Conservation (phyloP, 2,888 invertebrate species). For the Dicranocentrus wangi region DNA sequence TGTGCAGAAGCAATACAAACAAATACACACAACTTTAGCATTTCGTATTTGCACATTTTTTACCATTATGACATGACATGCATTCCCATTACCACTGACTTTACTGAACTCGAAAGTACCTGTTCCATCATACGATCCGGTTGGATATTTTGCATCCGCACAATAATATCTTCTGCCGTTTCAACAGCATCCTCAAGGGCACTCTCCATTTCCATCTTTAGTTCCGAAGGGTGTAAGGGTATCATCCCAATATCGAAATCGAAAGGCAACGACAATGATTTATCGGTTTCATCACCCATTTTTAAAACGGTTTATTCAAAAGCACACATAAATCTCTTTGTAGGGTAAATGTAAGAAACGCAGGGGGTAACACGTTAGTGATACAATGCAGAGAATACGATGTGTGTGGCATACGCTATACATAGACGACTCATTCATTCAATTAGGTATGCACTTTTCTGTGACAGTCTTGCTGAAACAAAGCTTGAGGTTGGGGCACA, state of each 20-base stretch:
- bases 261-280: slow-evolving; percentile 51
- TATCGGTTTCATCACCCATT: slow-evolving; percentile 49
- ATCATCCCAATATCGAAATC: slow-evolving; percentile 46
- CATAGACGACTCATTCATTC: too few relatives aligned
- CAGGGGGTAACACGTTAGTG: neutral
- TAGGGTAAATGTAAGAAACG: neutral
- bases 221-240: slow-evolving; percentile 48
- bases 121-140: slow-evolving; percentile 65
- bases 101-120: too few relatives aligned
- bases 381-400: too few relatives aligned
- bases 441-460: too few relatives aligned
- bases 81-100: too few relatives aligned
- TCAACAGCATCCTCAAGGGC: slow-evolving; percentile 59
- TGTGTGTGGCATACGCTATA: too few relatives aligned
- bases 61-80: too few relatives aligned
- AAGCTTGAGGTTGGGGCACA: slow-evolving; percentile 21
- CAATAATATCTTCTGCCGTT: slow-evolving; percentile 60
- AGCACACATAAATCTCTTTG: slow-evolving; percentile 10
- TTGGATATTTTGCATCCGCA: slow-evolving; percentile 64
- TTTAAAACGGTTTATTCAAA: neutral
- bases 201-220: slow-evolving; percentile 63
- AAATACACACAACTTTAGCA: too few relatives aligned
- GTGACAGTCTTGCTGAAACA: too few relatives aligned
- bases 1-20: too few relatives aligned
- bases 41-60: too few relatives aligned